phyloP scores from a whole-genome alignment of 2,888 invertebrate genomes.

The Eupithecia dodoneata region DNA sequence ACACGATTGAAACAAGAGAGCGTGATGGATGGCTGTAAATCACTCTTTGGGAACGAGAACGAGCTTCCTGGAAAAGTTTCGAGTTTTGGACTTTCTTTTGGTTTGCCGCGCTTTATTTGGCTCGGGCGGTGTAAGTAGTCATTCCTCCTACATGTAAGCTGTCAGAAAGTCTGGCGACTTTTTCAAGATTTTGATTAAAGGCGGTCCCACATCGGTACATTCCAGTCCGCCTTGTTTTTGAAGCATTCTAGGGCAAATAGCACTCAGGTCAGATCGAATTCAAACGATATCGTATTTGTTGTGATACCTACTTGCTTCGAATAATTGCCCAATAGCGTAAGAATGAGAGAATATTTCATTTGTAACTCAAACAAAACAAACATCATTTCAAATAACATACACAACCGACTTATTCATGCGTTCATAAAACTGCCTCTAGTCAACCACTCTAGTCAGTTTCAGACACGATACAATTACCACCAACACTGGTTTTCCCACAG shows the following conservation, averaged over 20 bases:
- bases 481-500: neutral
- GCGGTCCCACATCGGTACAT: neutral
- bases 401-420: neutral
- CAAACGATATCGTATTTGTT: neutral
- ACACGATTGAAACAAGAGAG: conserved; percentile 57
- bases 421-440: neutral
- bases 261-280: neutral
- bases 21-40: conserved; percentile 50
- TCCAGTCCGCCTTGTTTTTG: neutral
- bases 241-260: neutral
- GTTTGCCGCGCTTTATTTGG: conserved; percentile 12
- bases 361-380: neutral
- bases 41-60: conserved; percentile 45
- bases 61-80: conserved; percentile 33
- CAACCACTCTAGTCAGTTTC: neutral
- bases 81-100: conserved; percentile 11
- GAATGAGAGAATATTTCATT: neutral
- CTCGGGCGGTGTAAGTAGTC: neutral
- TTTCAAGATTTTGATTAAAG: neutral
- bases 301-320: neutral
- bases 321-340: neutral
- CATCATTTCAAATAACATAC: neutral
- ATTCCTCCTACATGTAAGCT: conserved; percentile 1
- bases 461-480: neutral
- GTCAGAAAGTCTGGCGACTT: neutral